Evolutionary conservation across 2,113 vertebrate species (phyloP).

Genomic region (Neolamprologus brichardi): DNA sequence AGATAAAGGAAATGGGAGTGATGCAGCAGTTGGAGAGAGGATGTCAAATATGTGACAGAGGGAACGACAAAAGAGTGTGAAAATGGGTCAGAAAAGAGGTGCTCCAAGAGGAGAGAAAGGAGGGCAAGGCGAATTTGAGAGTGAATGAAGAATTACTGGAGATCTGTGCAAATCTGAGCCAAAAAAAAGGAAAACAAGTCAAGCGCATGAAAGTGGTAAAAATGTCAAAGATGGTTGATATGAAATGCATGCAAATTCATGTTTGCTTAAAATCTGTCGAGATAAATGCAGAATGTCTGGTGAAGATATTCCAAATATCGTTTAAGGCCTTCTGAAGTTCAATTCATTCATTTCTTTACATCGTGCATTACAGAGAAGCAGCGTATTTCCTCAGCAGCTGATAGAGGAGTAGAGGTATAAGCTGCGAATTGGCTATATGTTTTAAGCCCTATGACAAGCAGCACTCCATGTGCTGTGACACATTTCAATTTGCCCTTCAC

Average conservation of each 20-base stretch:
- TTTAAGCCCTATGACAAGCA: slow-evolving; percentile 12
- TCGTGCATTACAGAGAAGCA: not conserved
- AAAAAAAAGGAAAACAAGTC: not conserved
- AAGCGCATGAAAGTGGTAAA: not conserved
- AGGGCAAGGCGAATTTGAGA: slow-evolving; percentile 9
- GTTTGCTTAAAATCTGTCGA: slow-evolving; percentile 22
- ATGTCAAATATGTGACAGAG: slow-evolving; percentile 30
- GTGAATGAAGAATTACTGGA: slow-evolving; percentile 14
- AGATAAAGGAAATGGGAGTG: slow-evolving; percentile 3
- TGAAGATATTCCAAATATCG: not conserved
- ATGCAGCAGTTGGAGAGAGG: not conserved
- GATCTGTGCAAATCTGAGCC: not conserved
- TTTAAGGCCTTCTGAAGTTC: slow-evolving; percentile 1
- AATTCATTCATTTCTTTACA: not conserved
- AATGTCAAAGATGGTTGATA: slow-evolving; percentile 9
- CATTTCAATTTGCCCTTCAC: slow-evolving; percentile 5
- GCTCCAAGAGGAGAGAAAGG: not conserved
- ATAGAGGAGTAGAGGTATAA: not conserved
- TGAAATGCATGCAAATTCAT: not conserved
- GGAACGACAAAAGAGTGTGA: not conserved
- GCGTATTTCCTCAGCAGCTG: not conserved
- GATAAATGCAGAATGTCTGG: not conserved
- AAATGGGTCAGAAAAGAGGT: slow-evolving; percentile 17
- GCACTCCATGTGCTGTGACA: not conserved
- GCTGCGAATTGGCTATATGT: slow-evolving; percentile 8